Percentiles rank a stretch among this genome's conserved stretches.
These are phyloP conservation scores for Amiota mariae DNA, from an alignment of 2,888 invertebrate species.

Conservation along the genomic window DNA sequence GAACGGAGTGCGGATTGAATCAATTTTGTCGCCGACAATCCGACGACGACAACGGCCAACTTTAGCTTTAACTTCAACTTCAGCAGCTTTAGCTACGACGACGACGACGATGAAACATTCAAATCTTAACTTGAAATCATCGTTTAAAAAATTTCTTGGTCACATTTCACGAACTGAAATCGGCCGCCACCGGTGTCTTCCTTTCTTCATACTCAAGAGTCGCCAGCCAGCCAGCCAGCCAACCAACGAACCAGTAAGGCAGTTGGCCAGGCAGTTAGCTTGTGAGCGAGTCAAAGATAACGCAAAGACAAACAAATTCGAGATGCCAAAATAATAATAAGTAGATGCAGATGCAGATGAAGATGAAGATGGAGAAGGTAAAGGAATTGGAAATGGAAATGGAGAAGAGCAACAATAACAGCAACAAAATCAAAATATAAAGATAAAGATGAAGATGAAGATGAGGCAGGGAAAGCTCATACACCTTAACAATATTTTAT, in stretches of 20 bases:
- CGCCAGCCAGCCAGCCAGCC: conserved; percentile 24
- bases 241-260: too few relatives aligned
- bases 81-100: conserved; percentile 14
- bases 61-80: not conserved
- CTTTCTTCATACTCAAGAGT: conserved; percentile 1
- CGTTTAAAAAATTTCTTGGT: conserved; percentile 47
- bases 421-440: not conserved
- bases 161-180: conserved; percentile 48
- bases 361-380: too few relatives aligned
- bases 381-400: not conserved
- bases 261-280: not conserved
- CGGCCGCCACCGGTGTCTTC: conserved; percentile 32
- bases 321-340: conserved; percentile 68
- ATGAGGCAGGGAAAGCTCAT: not conserved
- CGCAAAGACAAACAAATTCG: conserved; percentile 63
- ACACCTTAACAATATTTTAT: conserved; percentile 30
- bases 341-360: too few relatives aligned
- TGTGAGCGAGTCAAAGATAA: conserved; percentile 27
- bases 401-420: too few relatives aligned
- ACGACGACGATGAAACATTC: conserved; percentile 60
- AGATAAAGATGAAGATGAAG: too few relatives aligned
- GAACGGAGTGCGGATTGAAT: conserved; percentile 16
- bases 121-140: conserved; percentile 72
- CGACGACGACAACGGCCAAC: not conserved
- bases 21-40: conserved; percentile 22